Conservation (phyloP, 1,140 invertebrate species). For the Drosophila fuyamai region DNA sequence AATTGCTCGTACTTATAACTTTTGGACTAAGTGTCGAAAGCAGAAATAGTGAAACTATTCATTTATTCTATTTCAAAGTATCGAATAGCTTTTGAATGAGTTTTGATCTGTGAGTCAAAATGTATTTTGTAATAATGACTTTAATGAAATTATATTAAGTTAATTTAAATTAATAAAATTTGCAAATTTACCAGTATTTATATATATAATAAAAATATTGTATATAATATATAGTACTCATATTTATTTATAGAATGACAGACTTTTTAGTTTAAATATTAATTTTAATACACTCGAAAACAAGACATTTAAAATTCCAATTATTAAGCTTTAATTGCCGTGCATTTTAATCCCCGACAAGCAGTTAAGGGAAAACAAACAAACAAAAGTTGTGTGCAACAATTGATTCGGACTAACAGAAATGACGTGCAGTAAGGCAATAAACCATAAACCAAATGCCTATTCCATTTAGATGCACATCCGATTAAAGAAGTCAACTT, state of each 20-base stretch:
- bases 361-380: slow-evolving; percentile 15
- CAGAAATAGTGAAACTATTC: not conserved
- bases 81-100: too few relatives aligned
- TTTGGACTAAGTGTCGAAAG: not conserved
- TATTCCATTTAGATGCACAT: slow-evolving; percentile 41
- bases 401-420: slow-evolving; percentile 18
- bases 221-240: too few relatives aligned
- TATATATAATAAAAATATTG: too few relatives aligned
- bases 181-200: too few relatives aligned
- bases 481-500: slow-evolving; percentile 41
- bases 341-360: slow-evolving; percentile 16
- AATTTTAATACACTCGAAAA: too few relatives aligned
- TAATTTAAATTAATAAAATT: too few relatives aligned
- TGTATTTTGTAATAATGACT: too few relatives aligned
- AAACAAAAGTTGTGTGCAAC: slow-evolving; percentile 20
- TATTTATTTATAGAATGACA: too few relatives aligned
- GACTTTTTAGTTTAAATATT: not conserved
- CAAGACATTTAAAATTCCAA: not conserved
- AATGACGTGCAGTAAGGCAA: slow-evolving; percentile 34
- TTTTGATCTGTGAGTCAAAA: too few relatives aligned
- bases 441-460: slow-evolving; percentile 36
- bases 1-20: not conserved
- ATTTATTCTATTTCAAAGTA: not conserved
- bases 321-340: slow-evolving; percentile 4
- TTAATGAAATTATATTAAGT: too few relatives aligned